These are phyloP conservation scores for Papilio elwesi DNA, from an alignment of 2,888 invertebrate genomes.

Conservation along the genomic window DNA sequence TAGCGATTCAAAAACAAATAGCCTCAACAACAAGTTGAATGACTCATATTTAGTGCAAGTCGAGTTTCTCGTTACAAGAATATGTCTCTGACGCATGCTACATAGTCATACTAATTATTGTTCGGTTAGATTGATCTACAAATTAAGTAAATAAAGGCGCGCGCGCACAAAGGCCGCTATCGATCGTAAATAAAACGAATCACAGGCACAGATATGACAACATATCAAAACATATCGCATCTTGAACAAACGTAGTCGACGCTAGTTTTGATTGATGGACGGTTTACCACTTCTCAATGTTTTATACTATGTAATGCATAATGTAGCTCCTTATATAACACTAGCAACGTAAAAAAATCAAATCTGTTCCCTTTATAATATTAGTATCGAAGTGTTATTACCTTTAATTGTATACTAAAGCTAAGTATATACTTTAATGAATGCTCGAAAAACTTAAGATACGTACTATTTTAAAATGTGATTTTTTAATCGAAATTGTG, in stretches of 20 bases:
- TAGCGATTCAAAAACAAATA: not conserved
- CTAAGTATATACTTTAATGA: no score
- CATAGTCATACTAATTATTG: constrained; percentile 53
- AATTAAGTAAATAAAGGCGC: constrained; percentile 45
- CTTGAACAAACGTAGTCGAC: constrained; percentile 10
- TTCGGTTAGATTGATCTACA: constrained; percentile 56
- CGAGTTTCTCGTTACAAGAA: constrained; percentile 67
- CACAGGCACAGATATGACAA: constrained; percentile 8
- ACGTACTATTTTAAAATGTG: no score
- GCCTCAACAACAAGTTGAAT: not conserved
- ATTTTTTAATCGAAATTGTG: no score
- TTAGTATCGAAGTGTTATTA: no score
- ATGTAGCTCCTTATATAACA: not conserved
- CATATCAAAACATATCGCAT: not conserved
- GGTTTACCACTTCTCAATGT: not conserved
- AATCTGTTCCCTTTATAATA: no score
- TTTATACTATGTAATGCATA: not conserved
- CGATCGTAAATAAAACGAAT: constrained; percentile 33
- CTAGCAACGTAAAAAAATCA: no score
- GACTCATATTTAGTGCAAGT: constrained; percentile 17
- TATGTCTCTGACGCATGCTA: constrained; percentile 71
- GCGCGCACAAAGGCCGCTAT: constrained; percentile 24
- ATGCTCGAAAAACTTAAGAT: no score
- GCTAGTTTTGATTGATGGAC: constrained; percentile 25
- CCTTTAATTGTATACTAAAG: no score